phyloP scores from a whole-genome alignment of 2,113 vertebrate genomes.

The Meriones unguiculatus region DNA sequence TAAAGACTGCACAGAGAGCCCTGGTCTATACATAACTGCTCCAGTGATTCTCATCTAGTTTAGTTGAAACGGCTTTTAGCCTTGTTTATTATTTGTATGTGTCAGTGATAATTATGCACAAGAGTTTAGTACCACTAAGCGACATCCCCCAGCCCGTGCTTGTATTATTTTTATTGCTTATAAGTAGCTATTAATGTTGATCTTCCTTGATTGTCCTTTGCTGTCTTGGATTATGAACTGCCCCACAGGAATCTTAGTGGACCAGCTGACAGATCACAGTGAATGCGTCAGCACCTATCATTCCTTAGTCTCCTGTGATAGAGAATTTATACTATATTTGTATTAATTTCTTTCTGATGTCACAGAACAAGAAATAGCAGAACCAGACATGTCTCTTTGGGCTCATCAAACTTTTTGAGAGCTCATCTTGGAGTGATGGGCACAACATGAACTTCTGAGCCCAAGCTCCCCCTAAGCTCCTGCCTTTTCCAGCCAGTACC shows the following conservation, averaged over 20 bases:
- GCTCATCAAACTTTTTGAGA: background rate
- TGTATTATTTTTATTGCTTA: background rate
- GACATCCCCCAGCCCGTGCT: too few species aligned
- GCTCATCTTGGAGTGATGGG: background rate
- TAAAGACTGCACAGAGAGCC: background rate
- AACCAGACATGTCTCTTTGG: background rate
- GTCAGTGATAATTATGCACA: background rate
- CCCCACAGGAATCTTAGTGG: background rate
- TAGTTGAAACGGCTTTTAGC: background rate
- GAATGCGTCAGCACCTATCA: background rate
- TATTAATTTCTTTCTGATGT: background rate
- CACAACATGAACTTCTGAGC: background rate
- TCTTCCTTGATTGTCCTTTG: background rate
- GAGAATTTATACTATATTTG: background rate
- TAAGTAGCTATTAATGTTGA: background rate
- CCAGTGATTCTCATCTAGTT: background rate
- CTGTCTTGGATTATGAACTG: background rate
- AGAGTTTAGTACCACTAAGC: background rate
- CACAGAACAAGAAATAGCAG: background rate
- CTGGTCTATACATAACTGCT: background rate
- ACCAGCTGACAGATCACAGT: background rate
- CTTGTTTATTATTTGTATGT: background rate
- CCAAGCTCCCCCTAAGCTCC: too few species aligned
- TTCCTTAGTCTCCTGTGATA: background rate
- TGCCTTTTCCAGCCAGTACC: background rate